phyloP scores from a whole-genome alignment of 2,113 vertebrate species.

The Plotosus lineatus region DNA sequence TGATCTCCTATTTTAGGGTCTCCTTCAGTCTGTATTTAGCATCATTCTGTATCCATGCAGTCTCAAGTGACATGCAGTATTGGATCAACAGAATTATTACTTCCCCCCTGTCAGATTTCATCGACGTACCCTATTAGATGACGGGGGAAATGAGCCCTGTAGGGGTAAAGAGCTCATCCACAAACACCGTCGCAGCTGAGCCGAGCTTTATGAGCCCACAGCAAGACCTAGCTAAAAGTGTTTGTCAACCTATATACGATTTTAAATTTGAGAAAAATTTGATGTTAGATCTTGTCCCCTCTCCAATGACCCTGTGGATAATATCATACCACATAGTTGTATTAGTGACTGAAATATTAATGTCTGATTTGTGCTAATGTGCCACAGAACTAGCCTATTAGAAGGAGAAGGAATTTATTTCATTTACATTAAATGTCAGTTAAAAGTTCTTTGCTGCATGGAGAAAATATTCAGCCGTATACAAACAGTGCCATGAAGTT shows the following conservation, averaged over 20 bases:
- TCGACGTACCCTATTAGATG: conserved; percentile 57
- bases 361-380: conserved; percentile 22
- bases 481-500: neutral
- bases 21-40: conserved; percentile 19
- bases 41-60: conserved; percentile 48
- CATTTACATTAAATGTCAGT: neutral
- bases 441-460: neutral
- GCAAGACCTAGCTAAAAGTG: conserved; percentile 39
- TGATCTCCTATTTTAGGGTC: neutral
- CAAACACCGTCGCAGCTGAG: conserved; percentile 30
- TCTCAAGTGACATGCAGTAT: conserved; percentile 49
- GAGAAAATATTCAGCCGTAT: neutral
- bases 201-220: conserved; percentile 35
- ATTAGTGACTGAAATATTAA: conserved; percentile 15
- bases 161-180: conserved; percentile 35
- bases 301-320: neutral
- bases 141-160: conserved; percentile 43
- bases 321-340: conserved; percentile 4
- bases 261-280: conserved; percentile 26
- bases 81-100: conserved; percentile 53
- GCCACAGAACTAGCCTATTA: conserved; percentile 5
- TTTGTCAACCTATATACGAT: conserved; percentile 49
- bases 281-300: conserved; percentile 25
- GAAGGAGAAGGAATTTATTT: neutral
- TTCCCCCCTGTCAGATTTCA: conserved; percentile 55